Evolutionary conservation across 2,888 invertebrate species (phyloP).

Genomic region (Achlya flavicornis): DNA sequence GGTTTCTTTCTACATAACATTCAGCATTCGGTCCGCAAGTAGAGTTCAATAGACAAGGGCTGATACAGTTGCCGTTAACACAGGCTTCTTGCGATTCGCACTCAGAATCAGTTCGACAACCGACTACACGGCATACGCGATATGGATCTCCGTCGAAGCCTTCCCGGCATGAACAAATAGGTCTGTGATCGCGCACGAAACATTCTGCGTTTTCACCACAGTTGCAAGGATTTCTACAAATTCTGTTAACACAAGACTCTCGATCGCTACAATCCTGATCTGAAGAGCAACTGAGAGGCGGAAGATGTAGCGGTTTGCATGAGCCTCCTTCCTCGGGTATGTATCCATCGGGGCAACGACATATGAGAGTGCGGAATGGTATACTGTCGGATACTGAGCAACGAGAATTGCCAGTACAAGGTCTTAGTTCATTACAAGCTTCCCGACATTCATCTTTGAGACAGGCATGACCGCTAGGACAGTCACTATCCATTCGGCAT

Average conservation of each 20-base stretch:
- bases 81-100: conserved; percentile 93
- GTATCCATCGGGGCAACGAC: conserved; percentile 93
- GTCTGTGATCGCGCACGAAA: conserved; percentile 91
- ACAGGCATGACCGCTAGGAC: conserved; percentile 92
- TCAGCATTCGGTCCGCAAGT: conserved; percentile 93
- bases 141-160: conserved; percentile 95
- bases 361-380: conserved; percentile 94
- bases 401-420: conserved; percentile 89
- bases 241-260: conserved; percentile 93
- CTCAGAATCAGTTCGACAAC: conserved; percentile 92
- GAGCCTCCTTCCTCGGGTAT: conserved; percentile 91
- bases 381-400: conserved; percentile 93
- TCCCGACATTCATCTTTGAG: conserved; percentile 90
- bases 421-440: conserved; percentile 90
- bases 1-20: conserved; percentile 89
- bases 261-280: conserved; percentile 91
- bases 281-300: conserved; percentile 89
- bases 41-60: conserved; percentile 91
- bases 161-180: conserved; percentile 92
- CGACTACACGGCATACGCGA: conserved; percentile 90
- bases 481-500: conserved; percentile 91
- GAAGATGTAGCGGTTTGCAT: conserved; percentile 88
- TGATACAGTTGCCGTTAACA: conserved; percentile 92
- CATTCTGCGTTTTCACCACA: conserved; percentile 94
- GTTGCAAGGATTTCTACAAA: conserved; percentile 94